Base-by-base conservation (phyloP, 2,113 vertebrate genomes). In the Typhlomys cinereus region DNA sequence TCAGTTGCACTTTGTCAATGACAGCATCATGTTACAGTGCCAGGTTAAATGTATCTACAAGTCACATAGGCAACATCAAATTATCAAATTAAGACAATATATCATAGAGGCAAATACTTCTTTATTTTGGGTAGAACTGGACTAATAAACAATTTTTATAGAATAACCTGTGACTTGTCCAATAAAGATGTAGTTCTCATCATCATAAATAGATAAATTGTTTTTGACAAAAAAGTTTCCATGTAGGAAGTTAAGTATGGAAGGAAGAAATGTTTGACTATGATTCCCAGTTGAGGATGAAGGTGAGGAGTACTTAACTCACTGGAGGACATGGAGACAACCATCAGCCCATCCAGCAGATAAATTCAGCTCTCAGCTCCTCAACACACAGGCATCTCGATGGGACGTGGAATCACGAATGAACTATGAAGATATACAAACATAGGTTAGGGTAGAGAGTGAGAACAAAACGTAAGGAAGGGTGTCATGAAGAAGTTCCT, bases 91-190 rank as follows among this genome's bases (percentile, higher is more conserved):
- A 86, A 88, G 48, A 29, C 48, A 73, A 61, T 39, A 89, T 34
- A 44, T 46, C 13, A 29, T 39, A 50, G 20, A 86, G 48, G 64
- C 41, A 78, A 48, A 66, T 79, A 70, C 69, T 48, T 67, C 39
- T 85, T 84, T 25, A 48, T 85, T 86, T 5, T 71, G 5, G 36
- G 39, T 64, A 88, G 29, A 92, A 7, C 52, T 93, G 52, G 18
- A 71, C 23, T 92, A 84, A 88, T 87, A n/a, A n/a, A n/a, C n/a
- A n/a, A 64, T 25, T 81, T 64, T 21, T 20, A n/a, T 57, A 85
- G 23, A 31, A 73, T 34, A 88, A 23, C 10, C 62, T 61, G 44
- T 11, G 12, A 70, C 71, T 41, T 93, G 11, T 48, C 73, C 36
- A 50, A 4, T 36, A 39, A 54, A 8, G 36, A 5, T 61, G 81